Evolutionary conservation across 37 sponge, comb jelly and placozoan genomes (phyloP).

Genomic region (Dysidea cf. avara): DNA sequence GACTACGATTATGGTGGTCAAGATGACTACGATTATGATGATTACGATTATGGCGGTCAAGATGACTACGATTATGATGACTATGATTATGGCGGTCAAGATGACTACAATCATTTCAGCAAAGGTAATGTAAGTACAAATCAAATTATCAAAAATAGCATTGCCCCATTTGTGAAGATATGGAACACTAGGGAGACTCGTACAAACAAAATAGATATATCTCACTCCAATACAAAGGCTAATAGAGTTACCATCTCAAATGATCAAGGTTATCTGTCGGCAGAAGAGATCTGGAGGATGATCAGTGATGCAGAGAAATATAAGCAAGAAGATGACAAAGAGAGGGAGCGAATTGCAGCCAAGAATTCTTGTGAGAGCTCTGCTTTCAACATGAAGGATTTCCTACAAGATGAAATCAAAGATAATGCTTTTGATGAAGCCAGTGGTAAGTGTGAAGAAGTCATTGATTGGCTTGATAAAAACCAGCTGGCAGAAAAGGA

Average conservation of each 20-base stretch:
- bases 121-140: too few relatives aligned
- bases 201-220: too few relatives aligned
- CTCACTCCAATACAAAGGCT: constrained; percentile 80
- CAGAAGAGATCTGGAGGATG: constrained; percentile 90
- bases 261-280: constrained; percentile 89
- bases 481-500: constrained; percentile 96
- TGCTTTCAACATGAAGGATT: constrained; percentile 93
- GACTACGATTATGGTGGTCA: too few relatives aligned
- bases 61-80: too few relatives aligned
- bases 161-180: too few relatives aligned
- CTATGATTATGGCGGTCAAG: too few relatives aligned
- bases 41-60: too few relatives aligned
- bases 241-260: constrained; percentile 95
- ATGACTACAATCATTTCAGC: too few relatives aligned
- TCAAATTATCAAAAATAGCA: too few relatives aligned
- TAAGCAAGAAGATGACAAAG: constrained; percentile 85
- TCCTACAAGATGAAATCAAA: constrained; percentile 91
- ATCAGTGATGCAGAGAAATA: constrained; percentile 92
- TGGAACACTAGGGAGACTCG: too few relatives aligned
- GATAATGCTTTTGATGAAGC: constrained; percentile 86
- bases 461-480: constrained; percentile 92
- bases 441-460: constrained; percentile 85
- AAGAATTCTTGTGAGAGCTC: constrained; percentile 93
- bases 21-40: too few relatives aligned
- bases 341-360: constrained; percentile 65